A percentile compares a stretch with the other conserved stretches of the same genome.
Conservation (phyloP, 2,797 vertebrate species). For the Brachyalestes nurse region DNA sequence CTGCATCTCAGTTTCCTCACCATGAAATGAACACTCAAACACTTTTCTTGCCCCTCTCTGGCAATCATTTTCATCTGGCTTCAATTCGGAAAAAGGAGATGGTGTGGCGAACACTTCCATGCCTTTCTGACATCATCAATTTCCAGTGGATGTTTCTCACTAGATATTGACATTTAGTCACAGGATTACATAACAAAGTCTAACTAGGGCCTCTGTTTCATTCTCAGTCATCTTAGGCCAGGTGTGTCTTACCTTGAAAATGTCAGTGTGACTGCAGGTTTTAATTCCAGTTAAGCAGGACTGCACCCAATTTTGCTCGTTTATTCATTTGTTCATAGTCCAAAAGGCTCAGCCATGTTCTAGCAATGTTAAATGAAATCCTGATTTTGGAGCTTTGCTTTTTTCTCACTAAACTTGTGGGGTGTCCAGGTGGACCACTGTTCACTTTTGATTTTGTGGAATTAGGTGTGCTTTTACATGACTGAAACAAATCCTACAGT, state of each 20-base stretch:
- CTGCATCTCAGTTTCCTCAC: neutral
- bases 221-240: neutral
- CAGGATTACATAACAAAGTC: neutral
- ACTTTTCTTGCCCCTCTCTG: constrained; percentile 8
- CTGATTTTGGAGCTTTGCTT: no score
- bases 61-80: neutral
- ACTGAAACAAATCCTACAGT: neutral
- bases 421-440: no score
- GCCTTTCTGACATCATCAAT: neutral
- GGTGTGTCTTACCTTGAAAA: no score
- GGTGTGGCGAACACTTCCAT: neutral
- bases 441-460: neutral
- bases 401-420: no score
- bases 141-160: neutral
- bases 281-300: no score
- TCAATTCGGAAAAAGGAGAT: neutral
- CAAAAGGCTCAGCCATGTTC: no score
- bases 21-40: neutral
- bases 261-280: no score
- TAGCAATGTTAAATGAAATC: no score
- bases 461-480: neutral
- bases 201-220: neutral
- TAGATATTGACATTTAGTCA: neutral
- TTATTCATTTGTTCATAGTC: no score
- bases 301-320: no score